phyloP scores from a whole-genome alignment of 92 coral and sea anemone species.

The Palythoa grandiflora region DNA sequence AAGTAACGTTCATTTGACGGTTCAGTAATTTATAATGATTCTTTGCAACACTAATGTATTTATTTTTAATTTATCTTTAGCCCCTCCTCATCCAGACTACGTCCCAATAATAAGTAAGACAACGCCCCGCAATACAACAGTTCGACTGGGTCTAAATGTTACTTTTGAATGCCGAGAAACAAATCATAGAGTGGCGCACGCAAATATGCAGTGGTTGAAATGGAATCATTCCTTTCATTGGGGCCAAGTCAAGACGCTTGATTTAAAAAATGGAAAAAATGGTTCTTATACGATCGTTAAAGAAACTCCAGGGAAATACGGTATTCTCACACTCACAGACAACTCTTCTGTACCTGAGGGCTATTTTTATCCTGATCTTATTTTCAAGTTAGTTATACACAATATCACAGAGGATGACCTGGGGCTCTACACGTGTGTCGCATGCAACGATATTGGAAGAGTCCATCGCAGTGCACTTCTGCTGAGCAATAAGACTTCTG shows the following conservation, averaged over 20 bases:
- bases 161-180: slow-evolving; percentile 79
- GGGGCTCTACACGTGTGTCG: slow-evolving; percentile 89
- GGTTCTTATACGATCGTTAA: slow-evolving; percentile 13
- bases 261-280: slow-evolving; percentile 28
- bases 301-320: not conserved
- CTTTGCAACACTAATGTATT: no score
- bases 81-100: not conserved
- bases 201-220: slow-evolving; percentile 89
- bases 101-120: not conserved
- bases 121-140: slow-evolving; percentile 72
- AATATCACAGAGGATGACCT: slow-evolving; percentile 88
- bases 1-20: no score
- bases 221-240: slow-evolving; percentile 67
- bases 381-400: slow-evolving; percentile 47
- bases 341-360: no score
- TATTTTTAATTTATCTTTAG: not conserved
- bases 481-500: not conserved
- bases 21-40: no score
- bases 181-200: slow-evolving; percentile 60
- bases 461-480: slow-evolving; percentile 81
- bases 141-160: slow-evolving; percentile 71
- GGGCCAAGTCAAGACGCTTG: slow-evolving; percentile 30
- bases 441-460: slow-evolving; percentile 74
- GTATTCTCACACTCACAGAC: not conserved
- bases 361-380: not conserved